phyloP scores from a whole-genome alignment of 2,113 vertebrate genomes.

The Plestiodon gilberti region DNA sequence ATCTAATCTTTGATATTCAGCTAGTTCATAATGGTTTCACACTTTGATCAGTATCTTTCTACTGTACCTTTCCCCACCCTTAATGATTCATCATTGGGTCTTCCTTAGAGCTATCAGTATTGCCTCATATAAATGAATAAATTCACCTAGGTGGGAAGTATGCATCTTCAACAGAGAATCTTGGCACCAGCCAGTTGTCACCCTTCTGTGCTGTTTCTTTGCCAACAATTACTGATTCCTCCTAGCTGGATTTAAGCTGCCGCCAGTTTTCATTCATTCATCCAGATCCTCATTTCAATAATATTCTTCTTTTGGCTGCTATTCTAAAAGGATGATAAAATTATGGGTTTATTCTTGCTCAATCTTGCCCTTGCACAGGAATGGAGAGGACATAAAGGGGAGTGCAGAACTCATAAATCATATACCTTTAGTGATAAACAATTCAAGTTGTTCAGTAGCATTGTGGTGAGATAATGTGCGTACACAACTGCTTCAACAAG shows the following conservation, averaged over 20 bases:
- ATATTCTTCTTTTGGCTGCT: slow-evolving; percentile 8
- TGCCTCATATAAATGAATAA: slow-evolving; percentile 36
- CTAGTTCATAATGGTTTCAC: background rate
- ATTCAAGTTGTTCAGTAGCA: slow-evolving; percentile 1
- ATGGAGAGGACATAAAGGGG: background rate
- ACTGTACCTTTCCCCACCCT: slow-evolving; percentile 27
- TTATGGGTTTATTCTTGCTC: slow-evolving; percentile 5
- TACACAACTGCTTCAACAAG: background rate
- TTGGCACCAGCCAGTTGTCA: slow-evolving; percentile 2
- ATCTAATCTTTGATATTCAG: background rate
- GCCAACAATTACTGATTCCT: slow-evolving; percentile 26
- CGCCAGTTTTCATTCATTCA: slow-evolving; percentile 33
- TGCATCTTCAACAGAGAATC: background rate
- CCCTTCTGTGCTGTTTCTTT: background rate
- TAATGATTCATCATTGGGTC: slow-evolving; percentile 33
- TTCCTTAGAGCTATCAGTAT: slow-evolving; percentile 22
- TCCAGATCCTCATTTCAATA: slow-evolving; percentile 1
- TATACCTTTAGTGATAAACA: background rate
- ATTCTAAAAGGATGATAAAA: slow-evolving; percentile 30
- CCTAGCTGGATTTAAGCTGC: background rate
- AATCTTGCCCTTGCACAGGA: background rate
- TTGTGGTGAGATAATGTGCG: background rate
- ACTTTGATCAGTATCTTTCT: slow-evolving; percentile 10
- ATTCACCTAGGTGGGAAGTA: background rate
- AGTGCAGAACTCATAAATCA: slow-evolving; percentile 25